A percentile compares a stretch with the other conserved stretches of the same genome.
phyloP scores from a whole-genome alignment of 2,888 invertebrate genomes.

The Omphaloscelis lunosa region DNA sequence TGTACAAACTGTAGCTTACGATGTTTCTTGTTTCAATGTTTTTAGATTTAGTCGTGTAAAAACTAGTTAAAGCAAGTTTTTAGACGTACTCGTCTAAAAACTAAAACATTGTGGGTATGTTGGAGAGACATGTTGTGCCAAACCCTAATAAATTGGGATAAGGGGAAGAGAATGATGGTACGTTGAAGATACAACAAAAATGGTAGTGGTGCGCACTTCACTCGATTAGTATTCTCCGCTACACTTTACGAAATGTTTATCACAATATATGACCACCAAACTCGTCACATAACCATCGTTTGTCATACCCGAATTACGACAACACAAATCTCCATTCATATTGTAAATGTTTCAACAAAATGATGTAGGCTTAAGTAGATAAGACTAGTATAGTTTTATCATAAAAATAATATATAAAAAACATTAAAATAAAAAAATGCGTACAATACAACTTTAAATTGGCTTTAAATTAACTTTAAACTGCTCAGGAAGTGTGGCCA shows the following conservation, averaged over 20 bases:
- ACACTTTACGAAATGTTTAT: conserved; percentile 27
- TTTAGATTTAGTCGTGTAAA: too few relatives aligned
- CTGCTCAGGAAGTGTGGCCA: background rate
- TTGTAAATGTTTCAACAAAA: too few relatives aligned
- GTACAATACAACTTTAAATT: too few relatives aligned
- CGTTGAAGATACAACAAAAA: background rate
- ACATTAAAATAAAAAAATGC: too few relatives aligned
- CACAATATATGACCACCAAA: conserved; percentile 19
- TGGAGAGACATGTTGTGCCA: too few relatives aligned
- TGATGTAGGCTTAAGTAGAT: too few relatives aligned
- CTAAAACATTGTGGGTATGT: background rate
- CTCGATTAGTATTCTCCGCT: conserved; percentile 25
- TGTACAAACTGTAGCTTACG: too few relatives aligned
- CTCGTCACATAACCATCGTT: conserved; percentile 35
- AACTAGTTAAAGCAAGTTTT: too few relatives aligned
- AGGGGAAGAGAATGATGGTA: background rate
- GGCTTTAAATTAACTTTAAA: too few relatives aligned
- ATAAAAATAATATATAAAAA: too few relatives aligned
- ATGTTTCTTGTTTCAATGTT: background rate
- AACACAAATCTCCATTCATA: conserved; percentile 41
- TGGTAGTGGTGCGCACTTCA: background rate
- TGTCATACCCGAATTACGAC: conserved; percentile 31
- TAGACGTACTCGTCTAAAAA: background rate
- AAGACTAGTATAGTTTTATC: too few relatives aligned
- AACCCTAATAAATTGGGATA: background rate